Evolutionary conservation across 2,888 invertebrate species (phyloP).

Genomic region (Lacanobia oleracea): DNA sequence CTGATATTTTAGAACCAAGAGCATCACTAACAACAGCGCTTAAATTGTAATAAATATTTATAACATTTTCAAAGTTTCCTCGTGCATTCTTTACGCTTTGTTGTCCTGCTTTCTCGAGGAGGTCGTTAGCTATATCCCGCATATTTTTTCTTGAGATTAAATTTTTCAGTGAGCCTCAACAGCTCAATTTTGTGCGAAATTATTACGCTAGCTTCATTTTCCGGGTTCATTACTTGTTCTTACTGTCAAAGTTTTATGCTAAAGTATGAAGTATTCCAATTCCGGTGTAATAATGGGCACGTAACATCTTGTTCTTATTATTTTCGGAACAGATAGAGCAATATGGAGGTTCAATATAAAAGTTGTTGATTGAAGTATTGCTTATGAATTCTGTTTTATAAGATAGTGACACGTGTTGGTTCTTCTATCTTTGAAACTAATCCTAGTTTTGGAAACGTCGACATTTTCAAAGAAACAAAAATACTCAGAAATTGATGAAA

Average conservation of each 20-base stretch:
- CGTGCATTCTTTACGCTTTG: conserved; percentile 54
- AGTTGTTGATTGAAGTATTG: conserved; percentile 13
- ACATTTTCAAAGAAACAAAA: background rate
- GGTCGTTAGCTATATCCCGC: conserved; percentile 60
- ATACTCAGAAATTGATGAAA: background rate
- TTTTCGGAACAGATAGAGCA: conserved; percentile 19
- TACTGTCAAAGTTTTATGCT: conserved; percentile 59
- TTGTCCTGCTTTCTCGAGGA: conserved; percentile 44
- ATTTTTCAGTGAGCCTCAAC: conserved; percentile 59
- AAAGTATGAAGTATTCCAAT: conserved; percentile 58
- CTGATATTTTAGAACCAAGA: background rate
- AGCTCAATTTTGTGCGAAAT: conserved; percentile 61
- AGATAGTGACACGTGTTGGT: background rate
- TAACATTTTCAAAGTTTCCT: conserved; percentile 41
- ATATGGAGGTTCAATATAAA: background rate
- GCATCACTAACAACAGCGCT: background rate
- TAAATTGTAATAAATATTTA: conserved; percentile 50
- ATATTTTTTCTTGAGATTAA: conserved; percentile 66
- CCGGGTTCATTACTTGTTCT: conserved; percentile 60
- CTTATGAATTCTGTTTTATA: background rate
- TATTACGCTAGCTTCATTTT: conserved; percentile 61
- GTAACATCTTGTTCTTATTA: conserved; percentile 46
- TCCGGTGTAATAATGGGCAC: conserved; percentile 44
- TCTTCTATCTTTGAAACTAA: background rate
- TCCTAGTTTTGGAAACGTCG: no score